Percentiles rank a stretch among this genome's conserved stretches.
Conservation (phyloP, 1,140 invertebrate species). For the silkworm (Bombyx mori) region DNA sequence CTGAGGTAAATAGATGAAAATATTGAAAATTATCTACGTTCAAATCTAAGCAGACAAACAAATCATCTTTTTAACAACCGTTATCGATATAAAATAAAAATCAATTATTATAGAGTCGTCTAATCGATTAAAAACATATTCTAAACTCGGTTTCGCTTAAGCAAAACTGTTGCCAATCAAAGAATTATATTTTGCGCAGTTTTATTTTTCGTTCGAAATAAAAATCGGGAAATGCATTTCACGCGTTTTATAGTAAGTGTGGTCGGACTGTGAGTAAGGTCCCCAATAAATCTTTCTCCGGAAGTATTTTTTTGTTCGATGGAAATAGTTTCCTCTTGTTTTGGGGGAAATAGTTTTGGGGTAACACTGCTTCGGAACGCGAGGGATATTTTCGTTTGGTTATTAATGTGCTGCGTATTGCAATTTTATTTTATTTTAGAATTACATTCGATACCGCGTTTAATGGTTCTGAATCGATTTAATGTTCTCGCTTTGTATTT, state of each 20-base stretch:
- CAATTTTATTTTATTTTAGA: constrained; percentile 9
- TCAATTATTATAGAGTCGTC: no score
- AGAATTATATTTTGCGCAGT: no score
- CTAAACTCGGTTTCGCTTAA: no score
- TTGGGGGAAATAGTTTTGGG: constrained; percentile 35
- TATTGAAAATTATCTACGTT: no score
- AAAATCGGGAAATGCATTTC: constrained; percentile 52
- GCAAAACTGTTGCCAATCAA: no score
- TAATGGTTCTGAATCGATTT: background rate
- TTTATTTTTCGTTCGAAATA: no score
- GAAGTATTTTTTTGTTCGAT: constrained; percentile 61
- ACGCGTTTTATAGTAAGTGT: constrained; percentile 55
- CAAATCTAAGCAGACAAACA: no score
- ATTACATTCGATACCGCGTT: background rate
- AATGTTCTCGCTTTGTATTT: background rate
- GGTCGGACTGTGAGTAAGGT: constrained; percentile 31
- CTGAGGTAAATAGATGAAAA: no score
- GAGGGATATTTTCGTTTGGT: constrained; percentile 29
- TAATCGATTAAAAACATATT: no score
- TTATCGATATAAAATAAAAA: no score
- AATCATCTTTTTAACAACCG: no score
- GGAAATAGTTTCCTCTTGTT: constrained; percentile 66
- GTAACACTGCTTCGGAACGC: constrained; percentile 3
- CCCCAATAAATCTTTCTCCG: constrained; percentile 57
- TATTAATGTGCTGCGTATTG: constrained; percentile 27